These are phyloP conservation scores for Danio albolineatus DNA, from an alignment of 2,797 vertebrate species.

Conservation along the genomic window DNA sequence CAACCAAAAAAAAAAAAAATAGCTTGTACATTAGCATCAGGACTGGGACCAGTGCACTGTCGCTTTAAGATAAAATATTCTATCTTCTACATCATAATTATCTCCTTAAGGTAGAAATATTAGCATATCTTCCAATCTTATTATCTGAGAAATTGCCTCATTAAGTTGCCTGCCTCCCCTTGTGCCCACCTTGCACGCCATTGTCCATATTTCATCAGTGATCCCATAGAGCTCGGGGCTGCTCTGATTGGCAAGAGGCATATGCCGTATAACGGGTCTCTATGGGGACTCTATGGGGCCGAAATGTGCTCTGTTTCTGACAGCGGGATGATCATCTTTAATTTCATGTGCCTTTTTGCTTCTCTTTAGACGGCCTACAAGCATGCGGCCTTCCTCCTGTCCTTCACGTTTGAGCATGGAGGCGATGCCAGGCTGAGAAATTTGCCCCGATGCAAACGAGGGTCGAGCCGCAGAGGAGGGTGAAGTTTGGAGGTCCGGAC, in stretches of 20 bases:
- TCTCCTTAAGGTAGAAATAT: conserved; percentile 91
- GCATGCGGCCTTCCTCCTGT: conserved; percentile 52
- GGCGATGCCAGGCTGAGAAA: conserved; percentile 58
- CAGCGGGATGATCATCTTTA: conserved; percentile 68
- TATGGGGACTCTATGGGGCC: conserved; percentile 59
- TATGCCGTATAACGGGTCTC: conserved; percentile 64
- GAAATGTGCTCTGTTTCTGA: conserved; percentile 61
- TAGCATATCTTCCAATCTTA: conserved; percentile 90
- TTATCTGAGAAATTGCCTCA: conserved; percentile 89
- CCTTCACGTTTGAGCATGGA: conserved; percentile 60
- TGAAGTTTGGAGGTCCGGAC: conserved; percentile 43
- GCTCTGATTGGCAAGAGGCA: conserved; percentile 67
- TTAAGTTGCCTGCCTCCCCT: conserved; percentile 84
- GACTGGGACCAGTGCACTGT: conserved; percentile 76
- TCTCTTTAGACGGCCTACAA: conserved; percentile 51
- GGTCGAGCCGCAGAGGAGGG: conserved; percentile 46
- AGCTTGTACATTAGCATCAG: conserved; percentile 62
- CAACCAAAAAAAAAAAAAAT: conserved; percentile 53
- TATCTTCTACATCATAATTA: conserved; percentile 88
- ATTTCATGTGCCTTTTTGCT: conserved; percentile 63
- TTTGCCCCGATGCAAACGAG: conserved; percentile 59
- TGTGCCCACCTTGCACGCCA: conserved; percentile 82
- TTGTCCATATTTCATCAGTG: conserved; percentile 84
- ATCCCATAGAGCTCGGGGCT: conserved; percentile 71
- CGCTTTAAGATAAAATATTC: conserved; percentile 86